Conservation (phyloP, 1,140 invertebrate species). For the Tetramorium parvispinum region DNA sequence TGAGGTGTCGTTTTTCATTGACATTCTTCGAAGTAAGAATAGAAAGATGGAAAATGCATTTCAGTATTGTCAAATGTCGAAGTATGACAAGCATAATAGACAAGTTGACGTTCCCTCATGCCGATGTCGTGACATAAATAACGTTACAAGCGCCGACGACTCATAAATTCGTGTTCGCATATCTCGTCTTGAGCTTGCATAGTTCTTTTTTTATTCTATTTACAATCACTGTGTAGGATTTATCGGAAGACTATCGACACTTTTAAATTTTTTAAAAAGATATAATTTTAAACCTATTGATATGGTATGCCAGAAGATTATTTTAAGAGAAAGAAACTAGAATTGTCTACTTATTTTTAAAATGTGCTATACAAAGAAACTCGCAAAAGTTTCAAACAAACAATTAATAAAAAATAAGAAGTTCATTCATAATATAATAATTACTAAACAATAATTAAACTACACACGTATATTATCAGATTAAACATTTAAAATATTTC, state of each 20-base stretch:
- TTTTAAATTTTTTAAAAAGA: background rate
- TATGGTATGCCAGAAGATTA: background rate
- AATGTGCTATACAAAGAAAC: background rate
- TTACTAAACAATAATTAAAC: background rate
- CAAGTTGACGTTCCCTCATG: slow-evolving; percentile 25
- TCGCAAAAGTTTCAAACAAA: background rate
- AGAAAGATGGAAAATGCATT: slow-evolving; percentile 27
- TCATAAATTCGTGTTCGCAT: slow-evolving; percentile 76
- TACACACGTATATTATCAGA: background rate
- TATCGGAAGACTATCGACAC: slow-evolving; percentile 2
- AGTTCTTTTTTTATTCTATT: slow-evolving; percentile 32
- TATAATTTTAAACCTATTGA: background rate
- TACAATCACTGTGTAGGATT: background rate
- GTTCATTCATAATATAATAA: background rate
- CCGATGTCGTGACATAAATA: slow-evolving; percentile 46
- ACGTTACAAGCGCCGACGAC: slow-evolving; percentile 73
- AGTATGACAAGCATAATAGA: slow-evolving; percentile 40
- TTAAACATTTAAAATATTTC: background rate
- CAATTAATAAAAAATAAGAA: too few relatives aligned
- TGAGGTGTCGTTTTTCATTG: slow-evolving; percentile 14
- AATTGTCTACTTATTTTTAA: background rate
- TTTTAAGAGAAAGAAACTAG: background rate
- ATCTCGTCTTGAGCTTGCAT: slow-evolving; percentile 48
- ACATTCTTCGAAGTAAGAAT: slow-evolving; percentile 11
- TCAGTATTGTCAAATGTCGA: slow-evolving; percentile 39